Evolutionary conservation across 2,888 invertebrate genomes (phyloP), one percentile per base, ranked within the genome.

Genomic region (Heteropelma amictum): DNA sequence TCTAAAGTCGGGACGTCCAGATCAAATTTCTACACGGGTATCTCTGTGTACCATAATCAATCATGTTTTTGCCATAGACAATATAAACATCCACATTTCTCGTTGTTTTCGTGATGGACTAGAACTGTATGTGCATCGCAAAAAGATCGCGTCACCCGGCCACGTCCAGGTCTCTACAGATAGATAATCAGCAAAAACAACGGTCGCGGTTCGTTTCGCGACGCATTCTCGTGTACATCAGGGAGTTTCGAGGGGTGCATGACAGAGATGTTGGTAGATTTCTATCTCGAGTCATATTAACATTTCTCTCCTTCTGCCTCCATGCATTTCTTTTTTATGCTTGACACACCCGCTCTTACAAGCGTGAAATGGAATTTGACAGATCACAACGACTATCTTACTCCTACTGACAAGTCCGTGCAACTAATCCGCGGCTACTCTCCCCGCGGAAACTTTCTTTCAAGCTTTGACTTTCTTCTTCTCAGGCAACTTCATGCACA

Each of bases 331-430:
- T 28, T 28, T 42, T 42, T 42, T 6, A 30, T 6, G 30, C 19
- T 68, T 63, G 68, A 76, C 73, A 71, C 65, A 82, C 80, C 78
- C 81, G 82, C 77, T 80, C 84, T 83, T 77, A 80, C 83, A 80
- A 83, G 85, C 88, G 88, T 88, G 87, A 88, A 89, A 88, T 87
- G 85, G 88, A 88, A 89, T 89, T 88, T 88, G 89, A 88, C 88
- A 87, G 87, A 86, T 87, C 86, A 83, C 83, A 83, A 81, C 81
- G 79, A 81, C 76, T 74, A 65, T 75, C 56, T 64, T 45, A 53
- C 78, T 72, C 58, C 61, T 73, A 40, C 49, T 53, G 65, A 54
- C 71, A 64, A 56, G 74, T 56, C 68, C 40, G 30, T 69, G 61
- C 72, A 74, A 63, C 76, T 60, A 53, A 65, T 70, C 58, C 45